Evolutionary conservation across 2,797 vertebrate genomes (phyloP), one percentile per base, ranked within the genome.

Genomic region (Lutjanus campechanus): DNA sequence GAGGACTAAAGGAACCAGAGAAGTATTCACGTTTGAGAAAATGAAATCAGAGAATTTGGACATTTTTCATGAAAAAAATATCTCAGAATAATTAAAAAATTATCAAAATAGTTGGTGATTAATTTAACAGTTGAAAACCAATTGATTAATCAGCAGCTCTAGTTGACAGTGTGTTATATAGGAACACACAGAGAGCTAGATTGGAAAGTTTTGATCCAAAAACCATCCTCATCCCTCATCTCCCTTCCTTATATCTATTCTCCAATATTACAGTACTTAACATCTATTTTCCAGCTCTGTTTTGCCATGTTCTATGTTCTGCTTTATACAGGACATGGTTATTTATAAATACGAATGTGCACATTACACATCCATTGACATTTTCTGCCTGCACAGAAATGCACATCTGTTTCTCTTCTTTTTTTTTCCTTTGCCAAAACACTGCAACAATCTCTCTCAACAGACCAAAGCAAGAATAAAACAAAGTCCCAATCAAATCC

Each of bases 351-450:
- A 1, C 1, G 1, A 19, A 50, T 46, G 7, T 43, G 12, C 11
- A 36, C 12, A 56, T 49, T 60, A 20, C 8, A 51, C 29, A 69
- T 43, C 46, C 64, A 46, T 50, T 53, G 8, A 64, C 53, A 49
- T 53, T 11, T 12, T 1, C 20, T 51, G 46, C 20, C 16, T 46
- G 36, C 9, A 61, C 7, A 61, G 22, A 51, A 29, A 16, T 0
- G 0, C 15, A 78, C 19, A 60, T 1, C n/a, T 22, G 61, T 53
- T 40, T 36, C 43, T 15, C 12, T 22, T 56, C 29, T 67, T 47
- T 11, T 41, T 29, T 19, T 47, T 15, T 6, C 64, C 43, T 73
- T 36, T 81, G 60, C n/a, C 63, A 69, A 76, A 72, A 69, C 44
- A 43, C n/a, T 29, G 2, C 43, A 65, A 29, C n/a, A 66, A 15